These are phyloP conservation scores for Conger conger DNA, from an alignment of 2,113 vertebrate species.

Conservation along the genomic window DNA sequence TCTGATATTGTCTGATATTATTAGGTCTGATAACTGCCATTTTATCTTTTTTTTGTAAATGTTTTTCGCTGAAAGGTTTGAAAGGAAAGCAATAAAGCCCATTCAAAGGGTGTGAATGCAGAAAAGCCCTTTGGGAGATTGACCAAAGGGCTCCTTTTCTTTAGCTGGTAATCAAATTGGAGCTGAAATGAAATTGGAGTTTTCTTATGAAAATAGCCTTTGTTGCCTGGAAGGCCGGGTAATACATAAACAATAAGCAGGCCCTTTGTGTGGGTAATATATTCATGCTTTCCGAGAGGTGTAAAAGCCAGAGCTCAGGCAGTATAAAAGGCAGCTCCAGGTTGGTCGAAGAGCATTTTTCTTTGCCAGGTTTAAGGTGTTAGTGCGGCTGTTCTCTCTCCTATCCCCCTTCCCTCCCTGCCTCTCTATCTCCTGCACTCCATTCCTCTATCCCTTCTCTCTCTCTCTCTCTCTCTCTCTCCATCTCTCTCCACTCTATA, in stretches of 20 bases:
- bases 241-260: constrained; percentile 99
- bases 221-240: constrained; percentile 95
- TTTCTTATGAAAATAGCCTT: constrained; percentile 99
- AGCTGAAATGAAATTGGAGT: constrained; percentile 99
- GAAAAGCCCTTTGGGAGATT: constrained; percentile 83
- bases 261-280: constrained; percentile 97
- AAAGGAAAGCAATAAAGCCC: constrained; percentile 98
- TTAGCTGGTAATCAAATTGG: constrained; percentile 98
- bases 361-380: constrained; percentile 36
- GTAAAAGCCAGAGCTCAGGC: constrained; percentile 87
- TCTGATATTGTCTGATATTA: no score
- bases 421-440: constrained; percentile 46
- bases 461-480: constrained; percentile 26
- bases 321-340: constrained; percentile 78
- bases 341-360: constrained; percentile 46
- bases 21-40: not conserved
- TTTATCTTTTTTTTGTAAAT: not conserved
- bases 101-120: constrained; percentile 94
- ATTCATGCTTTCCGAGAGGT: constrained; percentile 92
- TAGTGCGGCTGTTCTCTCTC: constrained; percentile 42
- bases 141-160: constrained; percentile 89
- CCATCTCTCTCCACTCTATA: constrained; percentile 10
- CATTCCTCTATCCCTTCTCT: constrained; percentile 29
- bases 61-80: constrained; percentile 65
- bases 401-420: constrained; percentile 27